Evolutionary conservation across 2,797 vertebrate genomes (phyloP), one percentile per base, ranked within the genome.

Genomic region (Neopelma chrysocephalum): DNA sequence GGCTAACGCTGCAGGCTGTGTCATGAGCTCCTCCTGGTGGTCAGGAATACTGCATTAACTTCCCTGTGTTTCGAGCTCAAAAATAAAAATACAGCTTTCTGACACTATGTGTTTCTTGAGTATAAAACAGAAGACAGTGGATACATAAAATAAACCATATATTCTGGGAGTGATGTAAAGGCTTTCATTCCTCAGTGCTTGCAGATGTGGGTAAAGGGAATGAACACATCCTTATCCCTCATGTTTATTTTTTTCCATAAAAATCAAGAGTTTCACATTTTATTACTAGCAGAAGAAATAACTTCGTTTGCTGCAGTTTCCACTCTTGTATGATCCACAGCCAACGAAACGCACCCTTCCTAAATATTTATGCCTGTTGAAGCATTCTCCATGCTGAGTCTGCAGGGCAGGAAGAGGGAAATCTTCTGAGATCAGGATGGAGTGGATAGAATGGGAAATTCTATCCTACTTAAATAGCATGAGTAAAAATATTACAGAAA

Each of bases 21-120:
- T 7, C 87, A 38, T 42, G 94, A 90, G 96, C 96, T 93, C 96
- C 96, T 87, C 95, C 96, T 93, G 56, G 64, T 51, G 96, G 96
- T 8, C 70, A n/a, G 6, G 4, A 45, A 18, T 0, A 2, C 4
- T 5, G 14, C 2, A 31, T 17, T 17, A 17, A 62, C 17, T 5
- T 45, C 26, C 38, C 60, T 1, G 13, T 0, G 23, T 3, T 32
- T 1, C 20, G 11, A 34, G 47, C 36, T 62, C n/a, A 34, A 27
- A 21, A 51, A 15, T 3, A n/a, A 50, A 76, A 38, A 0, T 25
- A 6, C 51, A 36, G 40, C 23, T 69, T 70, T 45, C 0, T 53
- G 17, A 53, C 29, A 53, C 51, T 53, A 16, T 16, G 27, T 31
- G 51, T 31, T 53, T 53, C 11, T 53, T 53, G 11, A 53, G 51